Base-by-base conservation (phyloP, 2,113 vertebrate species). In the Syngnathoides biaculeatus region DNA sequence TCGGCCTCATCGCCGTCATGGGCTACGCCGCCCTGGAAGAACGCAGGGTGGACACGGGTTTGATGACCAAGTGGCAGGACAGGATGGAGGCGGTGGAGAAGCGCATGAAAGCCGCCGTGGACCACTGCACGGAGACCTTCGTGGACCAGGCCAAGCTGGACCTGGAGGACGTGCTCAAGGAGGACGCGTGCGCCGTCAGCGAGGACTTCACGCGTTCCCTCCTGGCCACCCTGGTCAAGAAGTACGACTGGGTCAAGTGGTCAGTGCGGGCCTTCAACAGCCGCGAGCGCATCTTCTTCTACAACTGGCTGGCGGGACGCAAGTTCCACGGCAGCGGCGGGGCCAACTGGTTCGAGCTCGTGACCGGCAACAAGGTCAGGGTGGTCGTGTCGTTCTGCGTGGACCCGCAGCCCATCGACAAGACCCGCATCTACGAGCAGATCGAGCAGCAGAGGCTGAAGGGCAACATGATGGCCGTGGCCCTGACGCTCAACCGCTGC, bases 201-300 rank as follows among this genome's bases (percentile, higher is more conserved):
- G 35, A 50, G 0, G 83, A 86, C 5, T 91, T 92, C n/a, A 72
- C 78, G 47, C 86, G 87, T 69, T 39, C 79, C 8, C 69, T 93
- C 1, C 73, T 92, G 75, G 86, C 81, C 14, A 22, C 72, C 0
- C 87, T 93, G 2, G 52, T 39, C 1, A 92, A 90, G 67, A 93
- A 93, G 61, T 93, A 91, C 19, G 89, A 93, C 80, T 93, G 92
- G 92, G 89, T 93, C 19, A 88, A 64, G 24, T 93, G 92, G 92
- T 92, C 92, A 43, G 74, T 93, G 45, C 71, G 89, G 43, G 88
- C 89, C 22, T 93, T 92, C 72, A 79, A 63, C 26, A 71, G 91
- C 17, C 52, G 68, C 40, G 92, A 90, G 72, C 69, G 85, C 35
- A 73, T 90, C 50, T 90, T 91, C 84, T 89, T 93, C 53, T 92